Conservation (phyloP, 2,797 vertebrate species). For the Hyperoplus immaculatus region DNA sequence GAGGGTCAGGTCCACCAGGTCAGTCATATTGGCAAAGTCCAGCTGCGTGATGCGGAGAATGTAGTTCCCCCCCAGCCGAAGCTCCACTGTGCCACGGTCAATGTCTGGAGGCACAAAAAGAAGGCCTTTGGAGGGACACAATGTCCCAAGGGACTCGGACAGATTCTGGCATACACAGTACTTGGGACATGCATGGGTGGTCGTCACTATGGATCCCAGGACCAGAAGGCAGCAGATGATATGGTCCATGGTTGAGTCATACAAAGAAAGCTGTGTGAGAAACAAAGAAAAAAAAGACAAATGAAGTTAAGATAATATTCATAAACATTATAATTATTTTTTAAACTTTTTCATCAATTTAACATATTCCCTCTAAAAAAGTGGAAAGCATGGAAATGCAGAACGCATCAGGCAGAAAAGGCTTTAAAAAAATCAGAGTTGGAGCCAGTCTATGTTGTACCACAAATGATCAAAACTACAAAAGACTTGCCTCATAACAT, state of each 20-base stretch:
- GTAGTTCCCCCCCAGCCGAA: slow-evolving; percentile 94
- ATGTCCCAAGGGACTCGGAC: slow-evolving; percentile 93
- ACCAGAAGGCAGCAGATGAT: slow-evolving; percentile 91
- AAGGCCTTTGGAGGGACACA: slow-evolving; percentile 95
- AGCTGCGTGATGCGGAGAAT: slow-evolving; percentile 92
- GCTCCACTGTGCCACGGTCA: slow-evolving; percentile 93
- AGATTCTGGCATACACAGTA: slow-evolving; percentile 96
- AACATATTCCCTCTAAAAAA: background rate
- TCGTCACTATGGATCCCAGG: slow-evolving; percentile 90
- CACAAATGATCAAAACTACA: slow-evolving; percentile 2
- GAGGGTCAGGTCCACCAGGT: slow-evolving; percentile 94
- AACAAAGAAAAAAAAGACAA: slow-evolving; percentile 12
- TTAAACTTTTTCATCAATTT: background rate
- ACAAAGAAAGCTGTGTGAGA: slow-evolving; percentile 81
- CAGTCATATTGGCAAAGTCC: slow-evolving; percentile 97
- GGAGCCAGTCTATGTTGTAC: background rate
- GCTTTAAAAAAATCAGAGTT: slow-evolving; percentile 9
- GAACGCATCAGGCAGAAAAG: background rate
- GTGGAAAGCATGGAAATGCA: background rate
- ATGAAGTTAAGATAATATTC: background rate
- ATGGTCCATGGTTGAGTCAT: slow-evolving; percentile 94
- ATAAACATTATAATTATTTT: background rate
- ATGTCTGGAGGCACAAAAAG: slow-evolving; percentile 95
- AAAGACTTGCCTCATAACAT: background rate
- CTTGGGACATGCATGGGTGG: slow-evolving; percentile 92